Evolutionary conservation across 2,888 invertebrate species (phyloP).

Genomic region (Nycteola revayana): DNA sequence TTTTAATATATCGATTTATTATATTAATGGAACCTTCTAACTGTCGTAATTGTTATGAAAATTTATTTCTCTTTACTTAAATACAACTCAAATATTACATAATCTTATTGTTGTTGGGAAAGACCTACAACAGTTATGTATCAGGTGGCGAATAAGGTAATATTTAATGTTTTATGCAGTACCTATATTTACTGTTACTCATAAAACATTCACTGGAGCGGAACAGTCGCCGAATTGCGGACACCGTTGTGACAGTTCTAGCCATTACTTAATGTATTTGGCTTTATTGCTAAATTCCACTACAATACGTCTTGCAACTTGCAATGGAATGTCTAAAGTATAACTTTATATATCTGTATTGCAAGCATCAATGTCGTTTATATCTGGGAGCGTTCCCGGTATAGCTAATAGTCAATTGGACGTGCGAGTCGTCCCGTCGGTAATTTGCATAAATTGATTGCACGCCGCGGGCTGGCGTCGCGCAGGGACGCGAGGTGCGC

Average conservation of each 20-base stretch:
- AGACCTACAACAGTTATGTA: too few species aligned
- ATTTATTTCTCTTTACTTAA: too few species aligned
- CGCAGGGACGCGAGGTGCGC: slow-evolving; percentile 48
- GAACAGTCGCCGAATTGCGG: slow-evolving; percentile 53
- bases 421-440: slow-evolving; percentile 59
- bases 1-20: too few species aligned
- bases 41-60: too few species aligned
- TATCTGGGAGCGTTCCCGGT: slow-evolving; percentile 36
- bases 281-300: slow-evolving; percentile 17
- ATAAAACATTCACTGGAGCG: slow-evolving; percentile 37
- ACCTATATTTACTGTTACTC: slow-evolving; percentile 20
- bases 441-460: slow-evolving; percentile 81
- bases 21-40: too few species aligned
- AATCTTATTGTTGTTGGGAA: too few species aligned
- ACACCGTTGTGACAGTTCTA: slow-evolving; percentile 49
- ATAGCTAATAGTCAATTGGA: slow-evolving; percentile 53
- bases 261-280: slow-evolving; percentile 23
- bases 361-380: slow-evolving; percentile 28
- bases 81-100: too few species aligned
- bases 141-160: too few species aligned
- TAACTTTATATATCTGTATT: slow-evolving; percentile 23
- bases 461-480: slow-evolving; percentile 54
- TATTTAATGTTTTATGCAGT: too few species aligned
- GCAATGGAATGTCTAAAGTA: slow-evolving; percentile 17
- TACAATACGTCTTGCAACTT: slow-evolving; percentile 10